These are phyloP conservation scores for Neotoxoptera formosana DNA, from an alignment of 1,140 invertebrate species.

Conservation along the genomic window DNA sequence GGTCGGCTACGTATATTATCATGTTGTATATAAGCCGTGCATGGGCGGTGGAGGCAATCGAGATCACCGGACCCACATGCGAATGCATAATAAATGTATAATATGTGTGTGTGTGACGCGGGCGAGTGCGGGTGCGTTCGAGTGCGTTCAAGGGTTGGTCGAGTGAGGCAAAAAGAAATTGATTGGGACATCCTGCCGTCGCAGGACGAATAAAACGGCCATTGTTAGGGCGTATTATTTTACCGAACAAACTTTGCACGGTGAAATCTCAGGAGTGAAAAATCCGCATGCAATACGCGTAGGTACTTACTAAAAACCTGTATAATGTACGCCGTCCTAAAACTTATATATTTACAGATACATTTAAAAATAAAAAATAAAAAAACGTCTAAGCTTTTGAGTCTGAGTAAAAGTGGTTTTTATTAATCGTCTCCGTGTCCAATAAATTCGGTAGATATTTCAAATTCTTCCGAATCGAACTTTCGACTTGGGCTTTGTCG, in stretches of 20 bases:
- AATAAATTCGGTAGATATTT: too few species aligned
- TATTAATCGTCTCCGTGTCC: too few species aligned
- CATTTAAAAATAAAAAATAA: not conserved
- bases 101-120: not conserved
- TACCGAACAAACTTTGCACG: not conserved
- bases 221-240: not conserved
- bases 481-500: not conserved
- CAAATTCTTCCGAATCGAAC: not conserved
- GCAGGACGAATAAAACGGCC: slow-evolving; percentile 24
- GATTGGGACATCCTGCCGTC: not conserved
- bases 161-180: slow-evolving; percentile 8
- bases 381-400: too few species aligned
- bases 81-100: slow-evolving; percentile 24
- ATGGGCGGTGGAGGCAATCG: not conserved
- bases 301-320: not conserved
- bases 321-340: not conserved
- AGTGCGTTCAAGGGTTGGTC: not conserved
- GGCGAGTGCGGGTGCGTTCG: not conserved
- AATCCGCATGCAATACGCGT: not conserved
- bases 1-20: not conserved
- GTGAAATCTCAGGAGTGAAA: not conserved
- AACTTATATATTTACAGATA: not conserved
- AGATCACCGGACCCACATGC: not conserved
- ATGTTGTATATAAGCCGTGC: not conserved
- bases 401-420: too few species aligned